phyloP scores from a whole-genome alignment of 2,888 invertebrate genomes.

The Mylabris sibirica region DNA sequence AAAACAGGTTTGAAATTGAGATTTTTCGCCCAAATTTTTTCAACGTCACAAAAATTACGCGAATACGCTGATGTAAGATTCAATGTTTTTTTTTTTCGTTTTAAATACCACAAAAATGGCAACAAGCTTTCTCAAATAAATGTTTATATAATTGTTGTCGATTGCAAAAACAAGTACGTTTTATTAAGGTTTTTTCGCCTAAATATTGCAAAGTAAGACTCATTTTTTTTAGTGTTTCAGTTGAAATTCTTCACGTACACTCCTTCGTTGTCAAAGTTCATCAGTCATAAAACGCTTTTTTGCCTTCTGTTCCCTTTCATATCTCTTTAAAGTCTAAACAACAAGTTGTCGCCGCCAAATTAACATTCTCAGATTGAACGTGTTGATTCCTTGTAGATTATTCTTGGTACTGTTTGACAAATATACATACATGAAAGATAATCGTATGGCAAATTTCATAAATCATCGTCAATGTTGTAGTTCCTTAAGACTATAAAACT shows the following conservation, averaged over 20 bases:
- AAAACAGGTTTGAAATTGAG: not conserved
- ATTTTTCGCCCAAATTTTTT: not conserved
- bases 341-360: conserved; percentile 1
- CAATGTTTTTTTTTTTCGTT: not conserved
- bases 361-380: conserved; percentile 6
- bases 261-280: conserved; percentile 9
- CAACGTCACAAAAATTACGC: not conserved
- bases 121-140: conserved; percentile 2
- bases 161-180: not conserved
- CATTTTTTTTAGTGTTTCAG: not conserved
- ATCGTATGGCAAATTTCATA: not conserved
- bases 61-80: not conserved
- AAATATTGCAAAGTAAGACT: not conserved
- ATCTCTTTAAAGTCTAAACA: not conserved
- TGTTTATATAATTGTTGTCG: not conserved
- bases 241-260: not conserved
- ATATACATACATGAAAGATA: not conserved
- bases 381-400: not conserved
- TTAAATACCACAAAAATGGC: conserved; percentile 10
- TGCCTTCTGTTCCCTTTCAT: not conserved
- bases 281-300: not conserved
- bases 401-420: not conserved
- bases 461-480: not conserved
- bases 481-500: not conserved
- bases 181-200: not conserved